These are phyloP conservation scores for Scophthalmus maximus DNA, from an alignment of 2,113 vertebrate genomes.

Conservation along the genomic window DNA sequence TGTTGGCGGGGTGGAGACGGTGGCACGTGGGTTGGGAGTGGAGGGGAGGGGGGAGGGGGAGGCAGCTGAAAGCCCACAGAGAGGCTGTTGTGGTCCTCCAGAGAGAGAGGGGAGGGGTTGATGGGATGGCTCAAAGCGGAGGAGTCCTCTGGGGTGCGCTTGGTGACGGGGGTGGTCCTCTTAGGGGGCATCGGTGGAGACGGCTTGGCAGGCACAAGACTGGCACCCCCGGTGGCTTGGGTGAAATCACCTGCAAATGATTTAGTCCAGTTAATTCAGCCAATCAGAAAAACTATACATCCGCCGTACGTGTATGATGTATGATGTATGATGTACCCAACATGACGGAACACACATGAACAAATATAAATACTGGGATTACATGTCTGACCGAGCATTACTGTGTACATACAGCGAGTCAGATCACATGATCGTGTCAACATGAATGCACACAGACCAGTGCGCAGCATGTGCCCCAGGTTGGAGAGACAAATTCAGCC, in stretches of 20 bases:
- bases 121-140: conserved; percentile 65
- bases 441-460: conserved; percentile 58
- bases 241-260: conserved; percentile 88
- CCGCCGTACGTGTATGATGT: conserved; percentile 35
- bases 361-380: conserved; percentile 54
- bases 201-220: conserved; percentile 85
- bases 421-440: conserved; percentile 58
- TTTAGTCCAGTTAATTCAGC: not conserved
- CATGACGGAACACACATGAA: conserved; percentile 54
- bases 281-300: conserved; percentile 28
- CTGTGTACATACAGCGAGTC: conserved; percentile 42
- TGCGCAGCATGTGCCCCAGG: conserved; percentile 58
- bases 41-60: conserved; percentile 78
- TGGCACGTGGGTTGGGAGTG: conserved; percentile 84
- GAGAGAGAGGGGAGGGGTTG: conserved; percentile 77
- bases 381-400: conserved; percentile 69
- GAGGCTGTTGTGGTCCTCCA: conserved; percentile 72
- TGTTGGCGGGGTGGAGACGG: conserved; percentile 81
- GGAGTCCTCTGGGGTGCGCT: conserved; percentile 73
- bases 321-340: conserved; percentile 21
- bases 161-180: conserved; percentile 87
- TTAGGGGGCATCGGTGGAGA: conserved; percentile 95
- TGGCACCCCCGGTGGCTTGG: conserved; percentile 83
- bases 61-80: conserved; percentile 83
- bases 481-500: conserved; percentile 59